Percentiles rank a stretch among this genome's conserved stretches.
phyloP scores from a whole-genome alignment of 2,797 vertebrate genomes.

The Caiman crocodilus region DNA sequence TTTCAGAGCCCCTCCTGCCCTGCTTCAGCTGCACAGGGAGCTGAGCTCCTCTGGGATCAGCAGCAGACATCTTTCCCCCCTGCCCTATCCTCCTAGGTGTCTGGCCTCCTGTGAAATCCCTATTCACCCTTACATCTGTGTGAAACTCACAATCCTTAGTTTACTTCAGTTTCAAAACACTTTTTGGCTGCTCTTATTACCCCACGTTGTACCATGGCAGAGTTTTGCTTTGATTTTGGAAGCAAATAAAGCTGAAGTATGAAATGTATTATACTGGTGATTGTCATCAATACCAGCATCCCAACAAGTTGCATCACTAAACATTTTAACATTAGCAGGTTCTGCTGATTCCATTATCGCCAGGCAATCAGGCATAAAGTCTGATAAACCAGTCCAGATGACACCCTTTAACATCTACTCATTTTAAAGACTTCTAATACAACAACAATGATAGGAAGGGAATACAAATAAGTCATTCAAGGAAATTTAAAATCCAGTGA shows the following conservation, averaged over 20 bases:
- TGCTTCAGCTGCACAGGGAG: too few relatives aligned
- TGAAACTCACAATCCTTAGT: slow-evolving; percentile 31
- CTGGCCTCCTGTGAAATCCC: not conserved
- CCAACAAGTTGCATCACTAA: not conserved
- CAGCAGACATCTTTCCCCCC: too few relatives aligned
- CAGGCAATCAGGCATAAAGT: not conserved
- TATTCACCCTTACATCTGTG: not conserved
- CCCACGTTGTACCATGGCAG: not conserved
- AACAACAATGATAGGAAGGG: not conserved
- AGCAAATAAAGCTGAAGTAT: slow-evolving; percentile 32
- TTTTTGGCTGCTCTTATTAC: slow-evolving; percentile 13
- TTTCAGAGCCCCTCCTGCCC: too few relatives aligned
- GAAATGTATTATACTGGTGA: too few relatives aligned
- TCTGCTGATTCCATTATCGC: not conserved
- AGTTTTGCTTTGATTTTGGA: slow-evolving; percentile 47
- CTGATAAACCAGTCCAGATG: not conserved
- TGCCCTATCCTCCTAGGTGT: not conserved
- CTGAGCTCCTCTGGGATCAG: too few relatives aligned
- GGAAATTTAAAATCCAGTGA: not conserved
- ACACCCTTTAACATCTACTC: not conserved
- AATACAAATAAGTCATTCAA: not conserved
- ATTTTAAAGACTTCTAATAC: not conserved
- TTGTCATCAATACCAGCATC: not conserved
- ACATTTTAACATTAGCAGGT: slow-evolving; percentile 12
- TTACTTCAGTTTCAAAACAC: not conserved